Evolutionary conservation across 2,888 invertebrate genomes (phyloP).

Genomic region (Diaperis boleti): DNA sequence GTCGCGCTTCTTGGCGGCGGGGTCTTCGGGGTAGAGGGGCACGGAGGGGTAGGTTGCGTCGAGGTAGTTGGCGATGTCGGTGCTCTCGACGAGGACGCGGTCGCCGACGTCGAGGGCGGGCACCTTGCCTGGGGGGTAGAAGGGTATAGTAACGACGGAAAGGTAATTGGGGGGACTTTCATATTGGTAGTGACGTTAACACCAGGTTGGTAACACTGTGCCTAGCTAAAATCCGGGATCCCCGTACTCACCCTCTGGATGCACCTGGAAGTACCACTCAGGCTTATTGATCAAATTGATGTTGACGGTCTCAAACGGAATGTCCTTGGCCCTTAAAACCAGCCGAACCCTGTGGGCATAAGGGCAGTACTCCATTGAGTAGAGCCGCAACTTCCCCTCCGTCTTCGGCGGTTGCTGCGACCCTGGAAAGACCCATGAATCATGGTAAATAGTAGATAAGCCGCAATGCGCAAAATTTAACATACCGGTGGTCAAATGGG

Average conservation of each 20-base stretch:
- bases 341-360: conserved; percentile 82
- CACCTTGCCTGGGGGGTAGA: conserved; percentile 62
- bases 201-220: too few relatives aligned
- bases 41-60: conserved; percentile 53
- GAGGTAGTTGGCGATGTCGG: conserved; percentile 67
- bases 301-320: conserved; percentile 80
- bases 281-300: conserved; percentile 82
- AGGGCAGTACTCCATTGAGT: conserved; percentile 88
- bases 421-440: too few relatives aligned
- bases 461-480: too few relatives aligned
- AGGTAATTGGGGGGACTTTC: too few relatives aligned
- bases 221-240: too few relatives aligned
- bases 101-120: conserved; percentile 64
- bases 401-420: conserved; percentile 73
- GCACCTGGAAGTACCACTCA: conserved; percentile 80
- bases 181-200: too few relatives aligned
- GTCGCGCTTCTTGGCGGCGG: conserved; percentile 54
- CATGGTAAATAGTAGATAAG: too few relatives aligned
- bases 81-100: conserved; percentile 68
- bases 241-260: conserved; percentile 67
- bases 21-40: neutral
- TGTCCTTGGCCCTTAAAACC: conserved; percentile 80
- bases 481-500: too few relatives aligned
- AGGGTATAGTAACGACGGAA: too few relatives aligned
- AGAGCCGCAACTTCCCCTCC: conserved; percentile 76